Percentiles rank a stretch among this genome's conserved stretches.
Conservation (phyloP, 1,140 invertebrate genomes). For the Drosophila tropicalis region DNA sequence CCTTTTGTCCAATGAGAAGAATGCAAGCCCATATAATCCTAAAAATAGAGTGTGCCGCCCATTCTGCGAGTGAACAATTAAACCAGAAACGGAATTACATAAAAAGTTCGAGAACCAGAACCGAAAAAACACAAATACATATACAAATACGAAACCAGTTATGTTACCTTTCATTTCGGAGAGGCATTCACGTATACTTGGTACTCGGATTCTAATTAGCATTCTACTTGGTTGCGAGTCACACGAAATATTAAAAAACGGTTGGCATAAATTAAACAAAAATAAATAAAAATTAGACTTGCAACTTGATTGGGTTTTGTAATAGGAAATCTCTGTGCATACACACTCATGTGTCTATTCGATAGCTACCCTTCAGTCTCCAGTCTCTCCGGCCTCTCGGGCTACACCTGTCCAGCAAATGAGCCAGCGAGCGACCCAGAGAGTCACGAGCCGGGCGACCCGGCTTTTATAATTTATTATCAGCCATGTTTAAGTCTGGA, state of each 20-base stretch:
- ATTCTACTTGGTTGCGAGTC: constrained; percentile 16
- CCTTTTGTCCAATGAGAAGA: constrained; percentile 11
- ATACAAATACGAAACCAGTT: constrained; percentile 2
- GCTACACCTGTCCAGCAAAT: constrained; percentile 9
- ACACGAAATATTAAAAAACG: constrained; percentile 19
- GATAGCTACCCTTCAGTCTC: neutral
- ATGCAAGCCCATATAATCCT: neutral
- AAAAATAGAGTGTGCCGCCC: no score
- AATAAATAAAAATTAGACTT: constrained; percentile 21
- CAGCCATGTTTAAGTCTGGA: constrained; percentile 13
- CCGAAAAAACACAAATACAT: neutral
- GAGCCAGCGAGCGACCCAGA: neutral
- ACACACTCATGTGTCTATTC: neutral
- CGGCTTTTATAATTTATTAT: constrained; percentile 17
- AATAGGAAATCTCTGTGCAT: constrained; percentile 7
- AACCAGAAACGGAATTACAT: constrained; percentile 19
- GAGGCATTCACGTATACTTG: constrained; percentile 8
- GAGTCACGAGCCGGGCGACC: constrained; percentile 17
- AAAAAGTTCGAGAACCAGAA: constrained; percentile 18
- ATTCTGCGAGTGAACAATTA: neutral
- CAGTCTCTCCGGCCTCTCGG: no score
- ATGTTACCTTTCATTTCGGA: constrained; percentile 21
- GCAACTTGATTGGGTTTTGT: constrained; percentile 5
- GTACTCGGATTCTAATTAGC: constrained; percentile 16
- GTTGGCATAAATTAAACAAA: constrained; percentile 12